A percentile compares a stretch with the other conserved stretches of the same genome.
Evolutionary conservation across 1,140 invertebrate species (phyloP).

Genomic region (Eurosta solidaginis): DNA sequence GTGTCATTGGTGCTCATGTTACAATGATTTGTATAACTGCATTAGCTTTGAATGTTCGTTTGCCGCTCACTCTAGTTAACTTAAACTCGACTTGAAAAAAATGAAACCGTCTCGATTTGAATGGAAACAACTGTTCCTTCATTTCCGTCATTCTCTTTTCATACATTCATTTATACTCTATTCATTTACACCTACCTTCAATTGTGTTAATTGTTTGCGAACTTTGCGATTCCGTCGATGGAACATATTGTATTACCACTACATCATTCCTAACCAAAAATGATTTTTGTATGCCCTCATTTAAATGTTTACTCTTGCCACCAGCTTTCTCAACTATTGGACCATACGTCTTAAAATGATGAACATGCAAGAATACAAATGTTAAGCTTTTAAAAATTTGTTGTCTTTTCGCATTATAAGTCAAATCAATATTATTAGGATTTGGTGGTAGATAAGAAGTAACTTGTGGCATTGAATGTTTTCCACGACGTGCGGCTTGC

Average conservation of each 20-base stretch:
- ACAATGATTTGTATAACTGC: no score
- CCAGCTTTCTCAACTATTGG: slow-evolving; percentile 59
- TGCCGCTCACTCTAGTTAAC: no score
- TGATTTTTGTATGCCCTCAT: slow-evolving; percentile 60
- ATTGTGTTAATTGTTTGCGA: slow-evolving; percentile 60
- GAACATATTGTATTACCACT: slow-evolving; percentile 63
- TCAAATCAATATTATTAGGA: slow-evolving; percentile 61
- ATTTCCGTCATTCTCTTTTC: no score
- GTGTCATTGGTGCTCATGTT: no score
- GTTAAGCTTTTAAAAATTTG: slow-evolving; percentile 65
- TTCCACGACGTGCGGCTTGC: slow-evolving; percentile 56
- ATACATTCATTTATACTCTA: no score
- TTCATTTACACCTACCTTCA: slow-evolving; percentile 53
- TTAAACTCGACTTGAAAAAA: no score
- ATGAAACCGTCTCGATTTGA: no score
- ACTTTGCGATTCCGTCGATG: slow-evolving; percentile 58
- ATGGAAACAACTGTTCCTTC: no score
- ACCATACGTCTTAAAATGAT: slow-evolving; percentile 65
- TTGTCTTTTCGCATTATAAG: slow-evolving; percentile 61
- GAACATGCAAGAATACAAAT: slow-evolving; percentile 67
- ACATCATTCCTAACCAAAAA: slow-evolving; percentile 60
- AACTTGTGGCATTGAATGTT: slow-evolving; percentile 61
- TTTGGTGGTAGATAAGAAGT: slow-evolving; percentile 62
- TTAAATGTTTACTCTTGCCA: slow-evolving; percentile 58
- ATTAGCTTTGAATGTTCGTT: no score